These are phyloP conservation scores for Tetragnatha montana DNA, from an alignment of 2,888 invertebrate species.

Conservation along the genomic window DNA sequence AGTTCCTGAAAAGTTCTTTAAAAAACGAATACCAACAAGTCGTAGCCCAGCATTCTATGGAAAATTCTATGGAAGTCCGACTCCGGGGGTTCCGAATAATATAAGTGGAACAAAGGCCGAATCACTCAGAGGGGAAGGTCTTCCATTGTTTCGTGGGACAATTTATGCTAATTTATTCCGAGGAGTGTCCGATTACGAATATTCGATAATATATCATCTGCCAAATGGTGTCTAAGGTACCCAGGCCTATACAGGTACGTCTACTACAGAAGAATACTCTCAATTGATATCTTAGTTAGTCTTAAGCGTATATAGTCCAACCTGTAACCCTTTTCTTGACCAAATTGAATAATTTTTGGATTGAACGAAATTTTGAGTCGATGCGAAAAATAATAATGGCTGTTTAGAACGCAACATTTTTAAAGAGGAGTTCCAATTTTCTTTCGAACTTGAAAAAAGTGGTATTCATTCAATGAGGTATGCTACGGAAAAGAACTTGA, in stretches of 20 bases:
- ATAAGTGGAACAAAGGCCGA: conserved; percentile 41
- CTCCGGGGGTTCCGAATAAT: neutral
- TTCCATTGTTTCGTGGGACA: conserved; percentile 36
- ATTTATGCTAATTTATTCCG: conserved; percentile 36
- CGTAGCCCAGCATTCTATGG: neutral
- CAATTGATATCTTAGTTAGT: conserved; percentile 24
- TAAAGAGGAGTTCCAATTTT: too few relatives aligned
- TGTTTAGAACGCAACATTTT: too few relatives aligned
- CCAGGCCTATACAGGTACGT: neutral
- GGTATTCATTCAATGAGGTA: too few relatives aligned
- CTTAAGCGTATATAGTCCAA: neutral
- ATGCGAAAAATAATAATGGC: too few relatives aligned
- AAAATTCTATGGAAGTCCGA: neutral
- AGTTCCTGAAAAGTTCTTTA: too few relatives aligned
- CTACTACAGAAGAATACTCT: neutral
- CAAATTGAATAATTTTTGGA: too few relatives aligned
- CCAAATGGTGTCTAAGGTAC: neutral
- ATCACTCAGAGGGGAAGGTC: conserved; percentile 27
- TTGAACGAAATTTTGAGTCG: too few relatives aligned
- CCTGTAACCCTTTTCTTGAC: too few relatives aligned
- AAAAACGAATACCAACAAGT: too few relatives aligned
- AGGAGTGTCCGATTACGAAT: conserved; percentile 13
- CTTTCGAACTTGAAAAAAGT: too few relatives aligned
- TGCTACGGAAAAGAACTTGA: too few relatives aligned
- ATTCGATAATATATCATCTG: conserved; percentile 33